phyloP scores from a whole-genome alignment of 2,888 invertebrate species.

The Malthinus seriepunctatus region DNA sequence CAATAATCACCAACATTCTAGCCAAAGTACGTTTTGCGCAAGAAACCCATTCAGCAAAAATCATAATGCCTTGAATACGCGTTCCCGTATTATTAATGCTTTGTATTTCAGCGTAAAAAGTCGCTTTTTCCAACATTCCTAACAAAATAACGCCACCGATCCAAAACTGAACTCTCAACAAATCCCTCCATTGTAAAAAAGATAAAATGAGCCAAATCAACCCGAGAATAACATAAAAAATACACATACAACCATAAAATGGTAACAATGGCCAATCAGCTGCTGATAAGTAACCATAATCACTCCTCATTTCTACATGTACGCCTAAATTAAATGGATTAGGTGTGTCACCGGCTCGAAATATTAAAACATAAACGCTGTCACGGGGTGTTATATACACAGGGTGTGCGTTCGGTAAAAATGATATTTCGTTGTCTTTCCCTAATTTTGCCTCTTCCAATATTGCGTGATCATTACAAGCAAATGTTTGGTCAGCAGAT shows the following conservation, averaged over 20 bases:
- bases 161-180: constrained; percentile 94
- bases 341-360: constrained; percentile 56
- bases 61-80: constrained; percentile 70
- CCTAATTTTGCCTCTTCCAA: constrained; percentile 40
- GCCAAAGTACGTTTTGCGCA: constrained; percentile 90
- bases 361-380: constrained; percentile 71
- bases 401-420: constrained; percentile 44
- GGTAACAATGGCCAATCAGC: constrained; percentile 87
- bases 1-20: constrained; percentile 91
- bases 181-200: constrained; percentile 86
- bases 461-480: constrained; percentile 49
- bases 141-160: constrained; percentile 89
- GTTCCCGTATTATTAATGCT: constrained; percentile 71
- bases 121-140: constrained; percentile 86
- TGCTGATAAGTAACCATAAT: constrained; percentile 84
- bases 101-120: constrained; percentile 88
- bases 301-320: constrained; percentile 73
- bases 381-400: constrained; percentile 65
- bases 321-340: constrained; percentile 62
- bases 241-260: constrained; percentile 90
- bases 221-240: constrained; percentile 82
- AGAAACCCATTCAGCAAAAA: constrained; percentile 89
- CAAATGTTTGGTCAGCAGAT: constrained; percentile 36
- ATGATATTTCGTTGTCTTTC: constrained; percentile 41
- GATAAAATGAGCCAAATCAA: constrained; percentile 82